phyloP scores from a whole-genome alignment of 1,140 invertebrate genomes.

The Bombus waltoni region DNA sequence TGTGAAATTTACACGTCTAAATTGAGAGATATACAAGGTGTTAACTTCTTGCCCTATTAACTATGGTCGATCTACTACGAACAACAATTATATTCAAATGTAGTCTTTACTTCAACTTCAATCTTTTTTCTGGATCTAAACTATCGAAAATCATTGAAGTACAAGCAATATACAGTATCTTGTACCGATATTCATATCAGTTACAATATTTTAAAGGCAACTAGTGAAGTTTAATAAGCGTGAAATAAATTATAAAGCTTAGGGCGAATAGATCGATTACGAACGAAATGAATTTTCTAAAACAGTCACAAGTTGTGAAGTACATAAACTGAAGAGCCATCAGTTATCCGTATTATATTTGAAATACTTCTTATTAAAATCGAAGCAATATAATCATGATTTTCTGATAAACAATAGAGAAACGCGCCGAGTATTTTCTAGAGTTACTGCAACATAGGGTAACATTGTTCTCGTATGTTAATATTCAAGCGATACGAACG shows the following conservation, averaged over 20 bases:
- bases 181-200: no score
- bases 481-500: background rate
- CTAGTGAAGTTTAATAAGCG: background rate
- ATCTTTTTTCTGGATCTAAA: background rate
- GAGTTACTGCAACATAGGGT: background rate
- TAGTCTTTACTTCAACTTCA: background rate
- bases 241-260: background rate
- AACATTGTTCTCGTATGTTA: no score
- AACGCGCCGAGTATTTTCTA: background rate
- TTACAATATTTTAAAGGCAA: no score
- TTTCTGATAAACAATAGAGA: no score
- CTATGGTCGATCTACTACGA: background rate
- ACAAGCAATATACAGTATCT: background rate
- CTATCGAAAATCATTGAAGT: no score
- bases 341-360: background rate
- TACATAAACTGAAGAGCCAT: no score
- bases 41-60: background rate
- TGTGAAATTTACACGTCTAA: background rate
- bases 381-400: background rate
- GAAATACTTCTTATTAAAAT: background rate
- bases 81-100: background rate
- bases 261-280: no score
- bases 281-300: background rate
- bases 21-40: background rate
- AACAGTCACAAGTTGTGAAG: background rate